phyloP scores from a whole-genome alignment of 2,797 vertebrate species.

The Amblyraja radiata region DNA sequence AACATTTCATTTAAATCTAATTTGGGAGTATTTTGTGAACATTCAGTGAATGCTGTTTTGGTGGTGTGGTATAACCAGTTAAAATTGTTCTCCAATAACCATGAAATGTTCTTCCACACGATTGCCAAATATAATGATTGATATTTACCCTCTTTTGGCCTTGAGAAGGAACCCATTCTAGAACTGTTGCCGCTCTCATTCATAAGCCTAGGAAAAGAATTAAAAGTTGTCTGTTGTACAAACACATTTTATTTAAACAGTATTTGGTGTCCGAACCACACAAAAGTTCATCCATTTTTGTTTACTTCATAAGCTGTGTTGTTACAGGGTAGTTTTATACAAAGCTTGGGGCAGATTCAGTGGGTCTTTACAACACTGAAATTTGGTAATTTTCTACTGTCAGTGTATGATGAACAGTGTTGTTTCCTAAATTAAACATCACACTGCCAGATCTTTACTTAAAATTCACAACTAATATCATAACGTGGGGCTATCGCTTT shows the following conservation, averaged over 20 bases:
- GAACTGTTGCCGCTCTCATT: slow-evolving; percentile 15
- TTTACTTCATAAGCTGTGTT: background rate
- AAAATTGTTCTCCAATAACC: background rate
- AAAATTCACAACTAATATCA: background rate
- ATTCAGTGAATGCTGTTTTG: background rate
- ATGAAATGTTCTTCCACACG: background rate
- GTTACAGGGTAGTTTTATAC: background rate
- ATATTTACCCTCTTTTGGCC: slow-evolving; percentile 11
- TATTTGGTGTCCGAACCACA: background rate
- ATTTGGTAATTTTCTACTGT: background rate
- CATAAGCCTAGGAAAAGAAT: background rate
- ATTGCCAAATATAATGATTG: background rate
- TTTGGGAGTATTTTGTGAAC: background rate
- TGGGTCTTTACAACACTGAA: background rate
- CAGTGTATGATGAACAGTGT: background rate
- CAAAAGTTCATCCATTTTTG: background rate
- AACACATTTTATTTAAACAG: background rate
- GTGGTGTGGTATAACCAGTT: background rate
- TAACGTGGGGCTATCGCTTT: background rate
- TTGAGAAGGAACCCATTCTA: background rate
- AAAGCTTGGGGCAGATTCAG: background rate
- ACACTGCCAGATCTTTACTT: background rate
- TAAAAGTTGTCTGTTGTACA: background rate
- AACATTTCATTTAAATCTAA: background rate
- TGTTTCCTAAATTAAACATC: background rate